These are phyloP conservation scores for Junonia oenone DNA, from an alignment of 2,888 invertebrate species.

Conservation along the genomic window DNA sequence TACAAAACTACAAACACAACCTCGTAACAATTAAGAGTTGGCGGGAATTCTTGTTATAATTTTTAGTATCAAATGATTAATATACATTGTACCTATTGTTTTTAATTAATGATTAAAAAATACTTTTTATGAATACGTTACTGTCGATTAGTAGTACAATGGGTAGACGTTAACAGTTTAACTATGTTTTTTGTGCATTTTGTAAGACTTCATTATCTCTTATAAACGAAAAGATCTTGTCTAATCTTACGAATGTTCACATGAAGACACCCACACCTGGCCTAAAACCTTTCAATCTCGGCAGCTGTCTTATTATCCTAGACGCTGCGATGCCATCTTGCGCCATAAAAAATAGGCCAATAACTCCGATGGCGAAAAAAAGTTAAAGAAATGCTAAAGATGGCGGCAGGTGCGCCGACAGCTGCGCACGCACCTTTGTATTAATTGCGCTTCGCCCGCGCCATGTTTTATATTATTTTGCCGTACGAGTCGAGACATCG, in stretches of 20 bases:
- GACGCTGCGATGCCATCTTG: constrained; percentile 70
- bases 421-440: constrained; percentile 75
- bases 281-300: constrained; percentile 50
- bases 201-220: not conserved
- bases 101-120: not conserved
- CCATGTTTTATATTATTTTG: constrained; percentile 54
- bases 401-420: constrained; percentile 72
- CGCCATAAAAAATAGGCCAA: constrained; percentile 78
- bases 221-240: not conserved
- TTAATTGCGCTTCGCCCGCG: constrained; percentile 61
- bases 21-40: constrained; percentile 9
- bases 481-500: constrained; percentile 40
- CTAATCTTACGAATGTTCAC: constrained; percentile 7
- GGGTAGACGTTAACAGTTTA: not conserved
- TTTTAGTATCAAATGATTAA: not conserved
- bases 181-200: not conserved
- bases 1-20: constrained; percentile 25
- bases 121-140: not conserved
- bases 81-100: not conserved
- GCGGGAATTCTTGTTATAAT: not conserved
- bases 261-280: constrained; percentile 59
- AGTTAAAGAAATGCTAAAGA: constrained; percentile 72
- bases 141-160: not conserved
- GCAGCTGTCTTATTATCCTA: constrained; percentile 59
- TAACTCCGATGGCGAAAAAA: constrained; percentile 73